A percentile compares a stretch with the other conserved stretches of the same genome.
phyloP scores from a whole-genome alignment of 1,140 invertebrate species.

The Nixonia krombeini region DNA sequence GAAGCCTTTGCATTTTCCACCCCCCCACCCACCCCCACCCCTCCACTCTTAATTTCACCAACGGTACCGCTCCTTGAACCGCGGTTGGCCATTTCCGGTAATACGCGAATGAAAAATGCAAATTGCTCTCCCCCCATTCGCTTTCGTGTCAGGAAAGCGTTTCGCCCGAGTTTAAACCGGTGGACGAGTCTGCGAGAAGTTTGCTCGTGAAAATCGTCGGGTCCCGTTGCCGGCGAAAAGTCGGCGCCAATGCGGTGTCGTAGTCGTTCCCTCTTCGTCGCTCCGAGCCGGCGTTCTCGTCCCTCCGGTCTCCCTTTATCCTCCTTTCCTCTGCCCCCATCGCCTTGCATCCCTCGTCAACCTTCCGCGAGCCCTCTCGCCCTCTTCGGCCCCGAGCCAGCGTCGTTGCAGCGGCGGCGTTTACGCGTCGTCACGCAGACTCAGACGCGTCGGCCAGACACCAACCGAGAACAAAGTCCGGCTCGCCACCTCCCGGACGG shows the following conservation, averaged over 20 bases:
- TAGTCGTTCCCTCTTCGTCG: slow-evolving; percentile 19
- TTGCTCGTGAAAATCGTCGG: no score
- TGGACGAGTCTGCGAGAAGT: no score
- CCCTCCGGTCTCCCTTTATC: slow-evolving; percentile 16
- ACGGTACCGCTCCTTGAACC: no score
- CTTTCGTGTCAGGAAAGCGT: no score
- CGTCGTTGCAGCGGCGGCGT: slow-evolving; percentile 53
- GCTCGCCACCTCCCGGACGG: slow-evolving; percentile 25
- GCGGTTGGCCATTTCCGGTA: no score
- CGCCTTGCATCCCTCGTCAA: slow-evolving; percentile 36
- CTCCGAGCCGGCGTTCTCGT: slow-evolving; percentile 15
- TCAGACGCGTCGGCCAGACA: slow-evolving; percentile 63
- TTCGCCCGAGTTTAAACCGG: no score
- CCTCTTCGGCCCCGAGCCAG: slow-evolving; percentile 9
- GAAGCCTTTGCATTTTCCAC: no score
- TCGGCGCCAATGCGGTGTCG: slow-evolving; percentile 37
- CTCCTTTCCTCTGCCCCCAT: slow-evolving; percentile 41
- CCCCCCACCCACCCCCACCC: no score
- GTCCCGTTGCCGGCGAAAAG: no score
- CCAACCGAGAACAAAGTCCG: slow-evolving; percentile 44
- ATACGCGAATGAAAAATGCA: no score
- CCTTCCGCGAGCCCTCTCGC: slow-evolving; percentile 24
- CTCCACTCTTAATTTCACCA: no score
- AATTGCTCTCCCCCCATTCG: no score
- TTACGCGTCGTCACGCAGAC: slow-evolving; percentile 69